Percentiles rank a stretch among this genome's conserved stretches.
phyloP scores from a whole-genome alignment of 1,140 invertebrate genomes.

The Cephus cinctus region DNA sequence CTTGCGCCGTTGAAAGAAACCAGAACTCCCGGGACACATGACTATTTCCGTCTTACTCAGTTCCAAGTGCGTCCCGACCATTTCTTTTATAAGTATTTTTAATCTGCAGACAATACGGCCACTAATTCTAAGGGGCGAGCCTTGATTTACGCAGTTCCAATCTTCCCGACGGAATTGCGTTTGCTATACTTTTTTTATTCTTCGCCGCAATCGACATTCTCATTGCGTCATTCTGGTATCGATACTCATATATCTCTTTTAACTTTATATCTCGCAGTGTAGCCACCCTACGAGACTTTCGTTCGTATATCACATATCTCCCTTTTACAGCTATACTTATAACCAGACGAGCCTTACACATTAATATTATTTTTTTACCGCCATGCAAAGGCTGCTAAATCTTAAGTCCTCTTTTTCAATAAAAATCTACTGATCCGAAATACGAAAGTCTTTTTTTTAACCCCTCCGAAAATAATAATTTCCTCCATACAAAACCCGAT shows the following conservation, averaged over 20 bases:
- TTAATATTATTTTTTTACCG: too few relatives aligned
- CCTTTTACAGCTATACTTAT: too few relatives aligned
- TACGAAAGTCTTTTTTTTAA: neutral
- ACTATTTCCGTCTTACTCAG: conserved; percentile 1
- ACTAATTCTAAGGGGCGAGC: neutral
- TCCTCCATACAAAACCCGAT: too few relatives aligned
- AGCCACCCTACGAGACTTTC: neutral
- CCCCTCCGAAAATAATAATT: neutral
- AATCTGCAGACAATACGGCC: neutral
- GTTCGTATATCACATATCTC: too few relatives aligned
- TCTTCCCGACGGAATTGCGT: neutral
- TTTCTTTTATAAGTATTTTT: neutral
- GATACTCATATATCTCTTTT: neutral
- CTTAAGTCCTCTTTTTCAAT: neutral
- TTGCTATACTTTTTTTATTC: neutral
- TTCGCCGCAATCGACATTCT: conserved; percentile 1
- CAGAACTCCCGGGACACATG: neutral
- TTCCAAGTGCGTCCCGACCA: neutral
- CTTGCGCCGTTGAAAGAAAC: conserved; percentile 1
- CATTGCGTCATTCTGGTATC: neutral
- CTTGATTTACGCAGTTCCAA: neutral
- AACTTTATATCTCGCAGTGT: neutral
- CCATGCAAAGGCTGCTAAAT: too few relatives aligned
- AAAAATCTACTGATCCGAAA: neutral
- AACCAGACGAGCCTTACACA: too few relatives aligned